A percentile compares a stretch with the other conserved stretches of the same genome.
Conservation (phyloP, 2,113 vertebrate genomes). For the Tychaedon coryphoeus region DNA sequence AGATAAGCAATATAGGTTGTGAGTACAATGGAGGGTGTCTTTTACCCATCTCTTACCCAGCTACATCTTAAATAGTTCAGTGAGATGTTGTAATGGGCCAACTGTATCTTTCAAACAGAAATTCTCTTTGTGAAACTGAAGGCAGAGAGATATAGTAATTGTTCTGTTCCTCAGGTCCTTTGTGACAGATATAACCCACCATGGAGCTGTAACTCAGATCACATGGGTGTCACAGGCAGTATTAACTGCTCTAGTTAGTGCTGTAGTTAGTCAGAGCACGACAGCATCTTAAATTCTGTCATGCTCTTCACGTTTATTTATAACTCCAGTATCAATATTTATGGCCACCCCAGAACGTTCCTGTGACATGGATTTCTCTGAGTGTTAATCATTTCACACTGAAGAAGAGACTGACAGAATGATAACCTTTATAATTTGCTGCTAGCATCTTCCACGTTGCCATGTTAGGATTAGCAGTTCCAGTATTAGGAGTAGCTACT, state of each 20-base stretch:
- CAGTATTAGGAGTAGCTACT: conserved; percentile 10
- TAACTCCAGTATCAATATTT: conserved; percentile 43
- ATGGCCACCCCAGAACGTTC: background rate
- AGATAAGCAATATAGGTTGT: background rate
- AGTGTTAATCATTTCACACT: background rate
- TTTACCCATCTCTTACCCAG: background rate
- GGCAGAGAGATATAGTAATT: background rate
- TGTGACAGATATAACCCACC: background rate
- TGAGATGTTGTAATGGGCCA: background rate
- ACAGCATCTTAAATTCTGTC: conserved; percentile 1
- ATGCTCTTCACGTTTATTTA: conserved; percentile 29
- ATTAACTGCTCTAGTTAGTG: background rate
- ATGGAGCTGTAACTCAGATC: background rate
- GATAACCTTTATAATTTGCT: conserved; percentile 51
- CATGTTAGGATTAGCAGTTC: background rate
- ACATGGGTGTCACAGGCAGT: background rate
- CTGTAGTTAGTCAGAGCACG: background rate
- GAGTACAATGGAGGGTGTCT: fast-evolving
- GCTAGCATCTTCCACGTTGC: background rate
- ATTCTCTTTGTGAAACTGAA: background rate
- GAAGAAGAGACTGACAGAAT: conserved; percentile 22
- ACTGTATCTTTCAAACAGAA: background rate
- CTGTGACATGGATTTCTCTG: background rate
- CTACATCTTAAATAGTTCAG: background rate
- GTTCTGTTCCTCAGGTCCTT: background rate